Percentiles rank a stretch among this genome's conserved stretches.
Evolutionary conservation across 2,888 invertebrate species (phyloP).

Genomic region (Cataglyphis livida): DNA sequence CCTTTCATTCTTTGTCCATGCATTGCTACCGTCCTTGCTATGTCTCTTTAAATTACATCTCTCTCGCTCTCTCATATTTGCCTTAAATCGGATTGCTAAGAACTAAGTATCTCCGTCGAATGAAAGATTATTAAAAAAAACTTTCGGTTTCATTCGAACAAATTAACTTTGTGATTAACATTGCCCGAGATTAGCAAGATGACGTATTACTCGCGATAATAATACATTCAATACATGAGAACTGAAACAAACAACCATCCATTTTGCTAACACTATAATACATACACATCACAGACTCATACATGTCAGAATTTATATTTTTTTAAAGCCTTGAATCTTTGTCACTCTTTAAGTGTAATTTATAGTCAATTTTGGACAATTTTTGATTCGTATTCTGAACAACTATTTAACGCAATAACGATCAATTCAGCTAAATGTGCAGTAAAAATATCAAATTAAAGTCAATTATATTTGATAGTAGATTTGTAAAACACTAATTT

Average conservation of each 20-base stretch:
- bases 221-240: background rate
- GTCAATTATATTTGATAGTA: background rate
- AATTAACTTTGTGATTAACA: slow-evolving; percentile 33
- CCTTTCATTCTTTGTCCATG: slow-evolving; percentile 55
- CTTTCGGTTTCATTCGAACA: slow-evolving; percentile 9
- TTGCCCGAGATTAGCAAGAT: slow-evolving; percentile 4
- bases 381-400: background rate
- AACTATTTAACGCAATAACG: background rate
- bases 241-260: background rate
- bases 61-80: slow-evolving; percentile 23
- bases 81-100: slow-evolving; percentile 18
- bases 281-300: background rate
- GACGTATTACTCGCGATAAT: slow-evolving; percentile 1
- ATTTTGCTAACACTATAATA: background rate
- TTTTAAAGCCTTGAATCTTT: background rate
- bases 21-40: slow-evolving; percentile 39
- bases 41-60: slow-evolving; percentile 46
- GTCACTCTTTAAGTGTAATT: background rate
- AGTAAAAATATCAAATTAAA: background rate
- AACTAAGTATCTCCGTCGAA: background rate
- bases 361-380: background rate
- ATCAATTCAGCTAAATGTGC: background rate
- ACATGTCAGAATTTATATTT: background rate
- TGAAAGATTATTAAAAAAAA: slow-evolving; percentile 4
- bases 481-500: slow-evolving; percentile 1